These are phyloP conservation scores for Phymastichus coffea DNA, from an alignment of 1,140 invertebrate species.

Conservation along the genomic window DNA sequence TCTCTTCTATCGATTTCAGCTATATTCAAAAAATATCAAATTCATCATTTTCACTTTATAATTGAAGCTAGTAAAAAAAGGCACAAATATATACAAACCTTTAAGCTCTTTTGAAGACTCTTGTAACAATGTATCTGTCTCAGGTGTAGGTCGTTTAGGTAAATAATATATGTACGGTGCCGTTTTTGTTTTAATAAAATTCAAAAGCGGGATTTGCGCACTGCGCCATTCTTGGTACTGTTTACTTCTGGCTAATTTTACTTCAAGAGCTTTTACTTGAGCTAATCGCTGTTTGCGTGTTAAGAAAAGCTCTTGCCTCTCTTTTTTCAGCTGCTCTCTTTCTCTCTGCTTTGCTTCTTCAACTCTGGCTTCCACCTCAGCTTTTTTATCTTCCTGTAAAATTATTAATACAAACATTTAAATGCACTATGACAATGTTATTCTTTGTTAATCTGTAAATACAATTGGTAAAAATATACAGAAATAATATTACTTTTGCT, in stretches of 20 bases:
- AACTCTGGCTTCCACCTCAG: constrained; percentile 89
- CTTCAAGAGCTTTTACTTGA: constrained; percentile 86
- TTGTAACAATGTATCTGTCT: constrained; percentile 59
- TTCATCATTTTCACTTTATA: no score
- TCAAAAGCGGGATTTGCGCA: constrained; percentile 72
- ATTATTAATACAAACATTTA: constrained; percentile 1
- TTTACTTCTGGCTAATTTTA: constrained; percentile 83
- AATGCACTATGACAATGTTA: not conserved
- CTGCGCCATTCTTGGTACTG: constrained; percentile 88
- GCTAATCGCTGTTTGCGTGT: constrained; percentile 84
- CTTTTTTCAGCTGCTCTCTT: constrained; percentile 80
- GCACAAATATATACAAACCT: constrained; percentile 61
- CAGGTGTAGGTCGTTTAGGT: constrained; percentile 70
- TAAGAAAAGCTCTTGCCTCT: constrained; percentile 81
- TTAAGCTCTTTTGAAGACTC: constrained; percentile 62
- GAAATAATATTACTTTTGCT: constrained; percentile 60
- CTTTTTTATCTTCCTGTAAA: constrained; percentile 75
- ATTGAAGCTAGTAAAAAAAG: not conserved
- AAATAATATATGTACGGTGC: constrained; percentile 87
- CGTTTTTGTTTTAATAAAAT: constrained; percentile 85
- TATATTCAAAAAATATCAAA: constrained; percentile 32
- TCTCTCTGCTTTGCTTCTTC: constrained; percentile 88
- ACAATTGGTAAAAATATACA: constrained; percentile 1
- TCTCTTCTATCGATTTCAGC: constrained; percentile 57
- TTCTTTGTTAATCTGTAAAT: not conserved